Evolutionary conservation across 2,888 invertebrate genomes (phyloP).

Genomic region (Cheilosia scutellata): DNA sequence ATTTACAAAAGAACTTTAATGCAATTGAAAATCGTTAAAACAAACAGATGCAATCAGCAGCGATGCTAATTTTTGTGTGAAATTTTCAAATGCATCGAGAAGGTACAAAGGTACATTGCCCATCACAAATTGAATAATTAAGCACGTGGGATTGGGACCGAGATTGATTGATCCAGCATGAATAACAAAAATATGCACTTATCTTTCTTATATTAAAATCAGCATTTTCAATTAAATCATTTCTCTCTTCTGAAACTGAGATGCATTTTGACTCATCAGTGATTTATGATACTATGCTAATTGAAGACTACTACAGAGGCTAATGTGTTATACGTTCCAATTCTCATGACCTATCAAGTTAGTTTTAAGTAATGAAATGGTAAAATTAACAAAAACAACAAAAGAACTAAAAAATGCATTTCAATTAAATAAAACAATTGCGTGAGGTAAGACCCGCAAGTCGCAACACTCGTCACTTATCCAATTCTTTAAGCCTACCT

Average conservation of each 20-base stretch:
- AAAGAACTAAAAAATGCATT: too few relatives aligned
- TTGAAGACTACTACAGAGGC: too few relatives aligned
- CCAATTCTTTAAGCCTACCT: too few relatives aligned
- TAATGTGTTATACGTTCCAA: too few relatives aligned
- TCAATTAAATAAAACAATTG: too few relatives aligned
- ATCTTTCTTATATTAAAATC: neutral
- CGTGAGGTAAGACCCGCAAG: too few relatives aligned
- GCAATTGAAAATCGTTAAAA: slow-evolving; percentile 11
- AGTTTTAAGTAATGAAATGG: too few relatives aligned
- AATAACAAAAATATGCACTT: neutral
- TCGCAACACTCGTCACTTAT: too few relatives aligned
- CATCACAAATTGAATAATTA: neutral
- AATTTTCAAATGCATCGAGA: neutral
- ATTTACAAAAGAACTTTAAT: neutral
- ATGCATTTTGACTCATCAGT: too few relatives aligned
- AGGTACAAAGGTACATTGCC: slow-evolving; percentile 16
- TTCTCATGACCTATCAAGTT: too few relatives aligned
- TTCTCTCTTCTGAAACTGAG: neutral
- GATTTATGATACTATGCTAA: too few relatives aligned
- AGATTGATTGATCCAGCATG: neutral
- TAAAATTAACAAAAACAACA: too few relatives aligned
- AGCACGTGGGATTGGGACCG: neutral
- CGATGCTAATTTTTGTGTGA: slow-evolving; percentile 27
- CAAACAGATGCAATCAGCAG: slow-evolving; percentile 16
- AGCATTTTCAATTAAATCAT: neutral